Conservation (phyloP, 2,888 invertebrate species). For the Listrodromus nycthemerus region DNA sequence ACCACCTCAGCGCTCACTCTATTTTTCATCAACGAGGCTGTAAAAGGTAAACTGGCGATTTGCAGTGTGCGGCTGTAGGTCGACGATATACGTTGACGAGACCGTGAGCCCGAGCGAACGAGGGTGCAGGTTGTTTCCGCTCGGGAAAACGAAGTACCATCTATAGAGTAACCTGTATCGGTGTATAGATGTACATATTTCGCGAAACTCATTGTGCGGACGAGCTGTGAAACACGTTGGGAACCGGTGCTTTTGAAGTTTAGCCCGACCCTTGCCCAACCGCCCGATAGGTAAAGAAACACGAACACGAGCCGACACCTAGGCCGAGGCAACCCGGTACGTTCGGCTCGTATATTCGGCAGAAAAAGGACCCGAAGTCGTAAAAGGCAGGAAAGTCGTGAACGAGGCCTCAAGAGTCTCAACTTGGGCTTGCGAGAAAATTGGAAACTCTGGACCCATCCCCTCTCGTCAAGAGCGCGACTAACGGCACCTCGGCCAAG, state of each 20-base stretch:
- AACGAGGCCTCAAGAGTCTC: constrained; percentile 3
- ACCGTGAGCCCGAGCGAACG: constrained; percentile 15
- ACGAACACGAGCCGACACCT: constrained; percentile 40
- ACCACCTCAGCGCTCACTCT: background rate
- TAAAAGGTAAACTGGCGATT: constrained; percentile 39
- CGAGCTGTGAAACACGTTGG: constrained; percentile 20
- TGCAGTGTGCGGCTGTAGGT: constrained; percentile 24
- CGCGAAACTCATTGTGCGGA: constrained; percentile 13
- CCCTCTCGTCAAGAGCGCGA: background rate
- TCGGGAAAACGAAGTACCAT: constrained; percentile 20
- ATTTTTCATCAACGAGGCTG: constrained; percentile 35
- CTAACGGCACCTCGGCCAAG: background rate
- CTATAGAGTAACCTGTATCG: background rate
- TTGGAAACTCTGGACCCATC: background rate
- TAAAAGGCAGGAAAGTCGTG: constrained; percentile 50
- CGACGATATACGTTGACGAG: constrained; percentile 20
- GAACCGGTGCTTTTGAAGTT: constrained; percentile 53
- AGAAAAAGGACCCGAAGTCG: constrained; percentile 50
- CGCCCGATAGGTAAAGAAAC: constrained; percentile 35
- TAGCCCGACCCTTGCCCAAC: background rate
- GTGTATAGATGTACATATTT: background rate
- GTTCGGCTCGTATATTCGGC: constrained; percentile 43
- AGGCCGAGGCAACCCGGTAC: background rate
- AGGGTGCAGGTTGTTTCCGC: constrained; percentile 22
- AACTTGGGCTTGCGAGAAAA: constrained; percentile 16